Evolutionary conservation across 2,888 invertebrate species (phyloP).

Genomic region (Noctua janthina): DNA sequence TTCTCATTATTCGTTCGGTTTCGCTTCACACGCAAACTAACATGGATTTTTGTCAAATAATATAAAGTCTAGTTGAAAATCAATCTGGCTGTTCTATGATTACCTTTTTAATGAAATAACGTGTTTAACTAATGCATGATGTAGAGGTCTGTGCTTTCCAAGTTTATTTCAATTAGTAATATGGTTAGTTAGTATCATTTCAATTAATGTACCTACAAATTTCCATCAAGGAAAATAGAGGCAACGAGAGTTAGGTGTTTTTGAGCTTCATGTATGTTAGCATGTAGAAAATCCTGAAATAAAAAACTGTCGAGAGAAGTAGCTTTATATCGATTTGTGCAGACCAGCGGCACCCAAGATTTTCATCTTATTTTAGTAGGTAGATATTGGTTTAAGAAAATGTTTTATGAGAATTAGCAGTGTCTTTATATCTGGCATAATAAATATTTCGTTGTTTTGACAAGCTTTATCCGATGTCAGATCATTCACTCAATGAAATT

Average conservation of each 20-base stretch:
- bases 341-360: too few relatives aligned
- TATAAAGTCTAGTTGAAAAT: not conserved
- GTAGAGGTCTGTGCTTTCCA: not conserved
- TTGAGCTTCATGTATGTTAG: not conserved
- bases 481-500: not conserved
- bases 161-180: too few relatives aligned
- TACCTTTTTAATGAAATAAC: not conserved
- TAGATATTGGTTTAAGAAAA: too few relatives aligned
- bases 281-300: not conserved
- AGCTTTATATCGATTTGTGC: too few relatives aligned
- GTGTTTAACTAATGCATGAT: not conserved
- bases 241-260: not conserved
- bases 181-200: too few relatives aligned
- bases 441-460: too few relatives aligned
- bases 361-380: too few relatives aligned
- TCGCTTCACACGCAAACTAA: not conserved
- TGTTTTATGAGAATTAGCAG: too few relatives aligned
- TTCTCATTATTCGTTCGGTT: too few relatives aligned
- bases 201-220: not conserved
- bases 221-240: not conserved
- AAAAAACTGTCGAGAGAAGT: not conserved
- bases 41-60: not conserved
- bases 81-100: not conserved
- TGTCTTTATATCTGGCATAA: too few relatives aligned
- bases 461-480: not conserved